A percentile compares a stretch with the other conserved stretches of the same genome.
phyloP scores from a whole-genome alignment of 2,797 vertebrate species.

The Myoxocephalus aenaeus region DNA sequence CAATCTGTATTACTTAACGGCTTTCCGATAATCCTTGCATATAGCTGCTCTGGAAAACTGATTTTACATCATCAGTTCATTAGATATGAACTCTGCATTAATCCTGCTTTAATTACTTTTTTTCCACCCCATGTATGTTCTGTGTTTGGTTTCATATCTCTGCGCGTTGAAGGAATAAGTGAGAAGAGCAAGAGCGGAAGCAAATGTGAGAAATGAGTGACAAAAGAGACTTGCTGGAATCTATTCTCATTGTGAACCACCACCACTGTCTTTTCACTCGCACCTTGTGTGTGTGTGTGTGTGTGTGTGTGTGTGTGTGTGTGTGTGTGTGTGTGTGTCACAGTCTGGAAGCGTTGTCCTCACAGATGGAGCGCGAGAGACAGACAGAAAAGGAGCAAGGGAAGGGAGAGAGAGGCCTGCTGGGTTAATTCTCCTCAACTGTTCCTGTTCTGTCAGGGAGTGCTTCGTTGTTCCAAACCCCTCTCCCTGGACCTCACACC shows the following conservation, averaged over 20 bases:
- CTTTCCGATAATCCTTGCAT: neutral
- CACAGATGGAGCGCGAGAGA: conserved; percentile 67
- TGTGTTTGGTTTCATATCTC: neutral
- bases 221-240: conserved; percentile 15
- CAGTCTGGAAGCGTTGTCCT: conserved; percentile 64
- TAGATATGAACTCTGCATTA: neutral
- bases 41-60: neutral
- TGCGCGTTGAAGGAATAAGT: neutral
- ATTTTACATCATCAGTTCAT: neutral
- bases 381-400: conserved; percentile 7
- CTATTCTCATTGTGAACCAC: conserved; percentile 42
- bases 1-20: neutral
- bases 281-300: conserved; percentile 36
- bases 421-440: conserved; percentile 84
- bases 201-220: conserved; percentile 8
- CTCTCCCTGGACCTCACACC: conserved; percentile 70
- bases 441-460: conserved; percentile 78
- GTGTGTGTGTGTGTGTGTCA: conserved; percentile 48
- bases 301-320: conserved; percentile 43
- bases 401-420: conserved; percentile 53
- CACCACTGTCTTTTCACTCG: conserved; percentile 43
- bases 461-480: conserved; percentile 68
- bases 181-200: neutral
- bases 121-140: neutral
- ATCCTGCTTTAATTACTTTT: neutral